phyloP scores from a whole-genome alignment of 2,113 vertebrate species.

The Taxidea taxus region DNA sequence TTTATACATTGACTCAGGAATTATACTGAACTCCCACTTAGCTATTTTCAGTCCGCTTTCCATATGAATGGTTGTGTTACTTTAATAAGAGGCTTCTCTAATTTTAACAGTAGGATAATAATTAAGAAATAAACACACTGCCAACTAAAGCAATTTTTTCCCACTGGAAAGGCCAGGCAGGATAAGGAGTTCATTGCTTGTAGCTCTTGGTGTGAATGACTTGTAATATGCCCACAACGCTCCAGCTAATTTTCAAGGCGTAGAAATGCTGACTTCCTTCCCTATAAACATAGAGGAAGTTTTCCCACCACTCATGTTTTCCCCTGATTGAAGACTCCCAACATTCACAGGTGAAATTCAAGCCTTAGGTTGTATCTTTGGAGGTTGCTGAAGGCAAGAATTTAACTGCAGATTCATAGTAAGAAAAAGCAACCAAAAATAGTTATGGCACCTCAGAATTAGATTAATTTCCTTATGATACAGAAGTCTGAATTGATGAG shows the following conservation, averaged over 20 bases:
- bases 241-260: not conserved
- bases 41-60: not conserved
- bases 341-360: not conserved
- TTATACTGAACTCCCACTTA: not conserved
- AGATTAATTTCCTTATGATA: not conserved
- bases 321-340: not conserved
- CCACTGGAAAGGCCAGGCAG: not conserved
- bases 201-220: not conserved
- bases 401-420: not conserved
- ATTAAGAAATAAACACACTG: conserved; percentile 9
- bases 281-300: not conserved
- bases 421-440: not conserved
- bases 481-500: not conserved
- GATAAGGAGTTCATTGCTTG: not conserved
- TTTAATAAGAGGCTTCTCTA: not conserved
- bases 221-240: not conserved
- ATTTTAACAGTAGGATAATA: not conserved
- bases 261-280: not conserved
- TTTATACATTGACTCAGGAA: not conserved
- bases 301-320: not conserved
- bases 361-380: not conserved
- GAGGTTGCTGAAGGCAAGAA: not conserved
- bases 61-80: not conserved
- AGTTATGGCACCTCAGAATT: not conserved
- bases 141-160: not conserved